phyloP scores from a whole-genome alignment of 2,797 vertebrate species.

The Tympanoctomys barrerae region DNA sequence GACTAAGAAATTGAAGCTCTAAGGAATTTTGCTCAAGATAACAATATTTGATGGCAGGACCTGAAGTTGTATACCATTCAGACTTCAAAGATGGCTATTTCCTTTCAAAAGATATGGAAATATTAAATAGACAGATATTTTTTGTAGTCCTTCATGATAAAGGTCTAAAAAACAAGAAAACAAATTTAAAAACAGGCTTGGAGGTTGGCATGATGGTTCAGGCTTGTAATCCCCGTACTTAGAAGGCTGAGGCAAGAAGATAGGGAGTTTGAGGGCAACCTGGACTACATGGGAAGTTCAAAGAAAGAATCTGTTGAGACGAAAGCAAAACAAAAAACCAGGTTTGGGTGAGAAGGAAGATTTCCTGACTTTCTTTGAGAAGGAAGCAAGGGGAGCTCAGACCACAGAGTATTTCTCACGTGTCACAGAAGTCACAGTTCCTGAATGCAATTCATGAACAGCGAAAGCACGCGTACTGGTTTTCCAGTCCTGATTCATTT shows the following conservation, averaged over 20 bases:
- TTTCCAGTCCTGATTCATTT: background rate
- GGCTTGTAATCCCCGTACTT: background rate
- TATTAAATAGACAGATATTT: background rate
- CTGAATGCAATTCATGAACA: background rate
- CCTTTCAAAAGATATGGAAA: constrained; percentile 18
- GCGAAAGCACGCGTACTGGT: background rate
- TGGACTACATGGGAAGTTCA: background rate
- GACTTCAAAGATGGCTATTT: background rate
- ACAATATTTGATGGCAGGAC: background rate
- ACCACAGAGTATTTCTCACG: background rate
- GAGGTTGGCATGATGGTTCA: background rate
- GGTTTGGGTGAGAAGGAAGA: background rate
- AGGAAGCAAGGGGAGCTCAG: background rate
- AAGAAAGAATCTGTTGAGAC: background rate
- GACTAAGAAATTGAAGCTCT: constrained; percentile 4
- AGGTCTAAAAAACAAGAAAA: background rate
- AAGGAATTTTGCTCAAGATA: constrained; percentile 31
- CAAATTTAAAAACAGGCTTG: background rate
- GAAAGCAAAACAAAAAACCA: background rate
- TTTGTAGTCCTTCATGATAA: background rate
- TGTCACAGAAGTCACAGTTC: constrained; percentile 4
- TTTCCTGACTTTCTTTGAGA: constrained; percentile 41
- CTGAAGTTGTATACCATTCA: background rate
- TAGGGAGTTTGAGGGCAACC: background rate
- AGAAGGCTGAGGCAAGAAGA: background rate